Base-by-base conservation (phyloP, 2,888 invertebrate genomes). In the Meghimatium bilineatum region DNA sequence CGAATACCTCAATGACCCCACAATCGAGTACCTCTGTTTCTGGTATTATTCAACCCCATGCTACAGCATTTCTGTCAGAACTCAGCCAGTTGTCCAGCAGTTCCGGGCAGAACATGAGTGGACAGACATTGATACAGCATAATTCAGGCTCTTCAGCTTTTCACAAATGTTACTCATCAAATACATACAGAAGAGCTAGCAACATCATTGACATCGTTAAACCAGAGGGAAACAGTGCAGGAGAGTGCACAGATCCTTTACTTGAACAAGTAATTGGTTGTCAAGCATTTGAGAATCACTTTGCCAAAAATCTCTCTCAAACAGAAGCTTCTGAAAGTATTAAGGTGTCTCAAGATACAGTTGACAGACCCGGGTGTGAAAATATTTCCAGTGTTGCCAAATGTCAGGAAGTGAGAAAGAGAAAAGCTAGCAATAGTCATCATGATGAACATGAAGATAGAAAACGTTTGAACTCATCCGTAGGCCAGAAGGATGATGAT, bases 71-170 rank as follows among this genome's bases (percentile, higher is more conserved):
- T 17, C 26, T 80, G 32, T 71, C 84, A 36, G 76, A 84, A 29
- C 44, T 76, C n/a, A 84, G 69, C 23, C 84, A 75, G 52, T 34
- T 80, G n/a, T 80, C 52, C 14, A 76, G 56, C 49, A 38, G 66
- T 63, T 29, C 20, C 14, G 49, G 52, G 14, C 34, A 82, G 36
- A 36, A 76, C 5, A 74, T 44, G 44, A 72, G 56, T 80, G 66
- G 72, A 14, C 80, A 80, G 52, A 49, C 60, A 34, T 34, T 60
- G 32, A 76, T 76, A 67, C 77, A 82, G 49, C 69, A 82, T 56
- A 82, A 77, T 56, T 76, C 77, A 0, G 36, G 49, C 14, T 60
- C 67, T 44, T 82, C 82, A 52, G 82, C 82, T 56, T 82, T 82
- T 69, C 77, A 82, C 69, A 82, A 82, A 34, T 82, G 82, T 52